Evolutionary conservation across 2,888 invertebrate genomes (phyloP).

Genomic region (Microctonus aethiopoides): DNA sequence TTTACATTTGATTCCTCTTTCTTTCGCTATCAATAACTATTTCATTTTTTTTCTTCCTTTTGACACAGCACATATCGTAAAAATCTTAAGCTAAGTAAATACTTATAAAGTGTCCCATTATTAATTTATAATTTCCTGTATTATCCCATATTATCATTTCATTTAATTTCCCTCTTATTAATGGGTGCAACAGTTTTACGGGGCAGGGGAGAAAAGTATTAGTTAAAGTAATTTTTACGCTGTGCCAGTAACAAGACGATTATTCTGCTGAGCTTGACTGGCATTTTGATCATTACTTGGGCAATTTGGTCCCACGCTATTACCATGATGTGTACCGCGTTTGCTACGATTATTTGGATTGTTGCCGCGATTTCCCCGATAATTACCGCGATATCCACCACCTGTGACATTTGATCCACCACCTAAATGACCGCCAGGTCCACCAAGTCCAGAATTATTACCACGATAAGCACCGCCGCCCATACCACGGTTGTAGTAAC

Average conservation of each 20-base stretch:
- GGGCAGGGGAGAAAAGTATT: slow-evolving; percentile 26
- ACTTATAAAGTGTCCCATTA: slow-evolving; percentile 60
- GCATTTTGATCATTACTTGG: slow-evolving; percentile 38
- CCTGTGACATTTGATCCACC: slow-evolving; percentile 66
- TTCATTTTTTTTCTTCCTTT: slow-evolving; percentile 12
- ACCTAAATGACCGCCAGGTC: slow-evolving; percentile 57
- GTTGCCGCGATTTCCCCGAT: slow-evolving; percentile 52
- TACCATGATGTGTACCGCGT: slow-evolving; percentile 44
- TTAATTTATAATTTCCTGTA: slow-evolving; percentile 33
- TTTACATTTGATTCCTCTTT: slow-evolving; percentile 22
- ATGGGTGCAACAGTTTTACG: too few species aligned
- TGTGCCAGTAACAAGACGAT: slow-evolving; percentile 60
- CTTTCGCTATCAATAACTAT: slow-evolving; percentile 24
- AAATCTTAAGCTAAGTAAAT: slow-evolving; percentile 65
- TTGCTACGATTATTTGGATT: slow-evolving; percentile 53
- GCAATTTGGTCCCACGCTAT: slow-evolving; percentile 49
- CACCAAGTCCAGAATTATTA: slow-evolving; percentile 43
- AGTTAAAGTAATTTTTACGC: slow-evolving; percentile 48
- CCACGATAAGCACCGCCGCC: slow-evolving; percentile 63
- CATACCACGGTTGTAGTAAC: slow-evolving; percentile 71
- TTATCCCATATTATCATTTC: slow-evolving; percentile 16
- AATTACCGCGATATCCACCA: slow-evolving; percentile 59
- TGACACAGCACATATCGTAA: slow-evolving; percentile 52
- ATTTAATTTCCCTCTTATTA: slow-evolving; percentile 33
- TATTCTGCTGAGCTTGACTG: slow-evolving; percentile 48